A percentile compares a stretch with the other conserved stretches of the same genome.
Conservation (phyloP, 2,113 vertebrate genomes). For the Mus pahari region DNA sequence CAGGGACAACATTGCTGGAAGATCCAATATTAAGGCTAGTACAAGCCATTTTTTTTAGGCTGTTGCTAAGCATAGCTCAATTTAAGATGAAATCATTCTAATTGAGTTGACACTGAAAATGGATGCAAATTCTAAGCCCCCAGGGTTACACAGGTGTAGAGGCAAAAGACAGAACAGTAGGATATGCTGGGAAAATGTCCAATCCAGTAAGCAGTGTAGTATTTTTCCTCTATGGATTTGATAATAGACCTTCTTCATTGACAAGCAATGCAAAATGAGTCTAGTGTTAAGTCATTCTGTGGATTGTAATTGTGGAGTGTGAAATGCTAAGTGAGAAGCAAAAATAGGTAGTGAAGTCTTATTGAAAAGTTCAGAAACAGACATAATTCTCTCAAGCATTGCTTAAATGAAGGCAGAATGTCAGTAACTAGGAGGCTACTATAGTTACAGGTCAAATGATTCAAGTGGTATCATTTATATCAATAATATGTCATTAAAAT, state of each 20-base stretch:
- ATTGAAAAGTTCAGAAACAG: background rate
- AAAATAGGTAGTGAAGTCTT: background rate
- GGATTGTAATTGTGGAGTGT: background rate
- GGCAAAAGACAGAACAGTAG: background rate
- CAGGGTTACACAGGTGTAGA: background rate
- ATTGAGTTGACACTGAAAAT: background rate
- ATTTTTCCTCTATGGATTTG: background rate
- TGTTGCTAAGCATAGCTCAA: background rate
- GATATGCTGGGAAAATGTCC: background rate
- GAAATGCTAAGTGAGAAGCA: background rate
- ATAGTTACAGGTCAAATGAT: background rate
- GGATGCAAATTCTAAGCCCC: background rate
- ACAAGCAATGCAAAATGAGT: background rate
- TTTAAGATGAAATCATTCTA: constrained; percentile 48
- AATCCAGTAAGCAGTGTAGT: background rate
- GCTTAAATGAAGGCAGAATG: background rate
- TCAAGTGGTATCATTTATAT: background rate
- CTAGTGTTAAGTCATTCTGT: background rate
- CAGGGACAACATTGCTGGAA: background rate
- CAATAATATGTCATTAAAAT: constrained; percentile 18
- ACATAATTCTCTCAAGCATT: background rate
- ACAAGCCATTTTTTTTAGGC: background rate
- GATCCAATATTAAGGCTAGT: constrained; percentile 10
- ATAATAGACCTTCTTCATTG: background rate
- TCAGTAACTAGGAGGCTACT: background rate